Base-by-base conservation (phyloP, 2,113 vertebrate genomes). In the Leiothrix lutea region DNA sequence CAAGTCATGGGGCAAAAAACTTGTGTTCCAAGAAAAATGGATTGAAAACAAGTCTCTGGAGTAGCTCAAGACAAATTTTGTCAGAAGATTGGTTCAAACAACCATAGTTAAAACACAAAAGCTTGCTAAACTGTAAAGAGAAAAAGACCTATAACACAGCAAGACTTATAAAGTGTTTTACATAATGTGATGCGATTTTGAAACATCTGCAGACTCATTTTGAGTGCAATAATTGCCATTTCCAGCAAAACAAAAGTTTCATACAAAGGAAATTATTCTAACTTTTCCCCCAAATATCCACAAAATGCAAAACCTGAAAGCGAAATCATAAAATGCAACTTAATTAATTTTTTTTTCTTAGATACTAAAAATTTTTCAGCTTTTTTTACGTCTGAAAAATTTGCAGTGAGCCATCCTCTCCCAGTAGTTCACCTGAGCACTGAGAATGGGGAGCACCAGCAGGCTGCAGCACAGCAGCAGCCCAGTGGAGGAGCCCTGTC, bases 381-480 rank as follows among this genome's bases (percentile, higher is more conserved):
- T 47, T 47, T 47, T 47, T 47, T 47, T 47, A 47, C 21, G 22
- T 23, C 45, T 47, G 13, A n/a, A 35, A 40, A 48, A 40, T 9
- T 4, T 69, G 4, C 42, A 61, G 25, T 22, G 50, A 90, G 11
- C 9, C 1, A 2, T 51, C 8, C 4, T 72, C 22, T 60, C 22
- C 15, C 40, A 33, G 21, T 6, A 10, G 58, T 73, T 70, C 42
- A 65, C 4, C 17, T 67, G 22, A 66, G 54, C 58, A 42, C 16
- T 11, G 8, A 24, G 45, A 31, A 35, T 13, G 3, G n/a, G 42
- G 8, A 70, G 35, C 17, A 61, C 2, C 22, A 38, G 0, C 5
- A n/a, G 4, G 25, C 20, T 29, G 45, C 3, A 48, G 75, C 44
- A 40, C 33, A 62, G 58, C 3, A n/a, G 48, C 4, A 73, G n/a